Conservation (phyloP, 1,140 invertebrate genomes). For the Psilanteris sp. region DNA sequence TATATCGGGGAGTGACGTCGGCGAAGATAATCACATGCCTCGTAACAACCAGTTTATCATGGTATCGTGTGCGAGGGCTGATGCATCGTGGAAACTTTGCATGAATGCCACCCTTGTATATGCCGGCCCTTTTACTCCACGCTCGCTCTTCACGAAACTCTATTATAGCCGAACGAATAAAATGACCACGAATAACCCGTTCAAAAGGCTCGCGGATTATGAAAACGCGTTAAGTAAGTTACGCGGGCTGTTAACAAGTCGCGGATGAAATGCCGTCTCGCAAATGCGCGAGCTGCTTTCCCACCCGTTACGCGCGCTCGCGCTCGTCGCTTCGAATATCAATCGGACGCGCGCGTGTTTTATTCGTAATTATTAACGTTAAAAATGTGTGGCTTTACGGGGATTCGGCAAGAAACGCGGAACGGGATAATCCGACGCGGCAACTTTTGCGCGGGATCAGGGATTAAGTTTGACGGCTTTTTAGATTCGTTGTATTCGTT, state of each 20-base stretch:
- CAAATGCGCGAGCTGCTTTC: too few relatives aligned
- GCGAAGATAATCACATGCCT: constrained; percentile 73
- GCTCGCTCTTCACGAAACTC: constrained; percentile 46
- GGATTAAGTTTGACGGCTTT: too few relatives aligned
- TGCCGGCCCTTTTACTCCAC: constrained; percentile 42
- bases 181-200: constrained; percentile 15
- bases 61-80: constrained; percentile 68
- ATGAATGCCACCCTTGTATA: constrained; percentile 62
- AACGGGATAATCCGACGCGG: too few relatives aligned
- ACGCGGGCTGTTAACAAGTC: constrained; percentile 12
- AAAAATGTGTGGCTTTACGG: too few relatives aligned
- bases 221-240: constrained; percentile 28
- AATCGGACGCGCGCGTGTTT: too few relatives aligned
- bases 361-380: too few relatives aligned
- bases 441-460: too few relatives aligned
- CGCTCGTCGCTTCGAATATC: too few relatives aligned
- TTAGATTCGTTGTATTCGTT: too few relatives aligned
- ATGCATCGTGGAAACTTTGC: constrained; percentile 70
- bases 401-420: too few relatives aligned
- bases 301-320: too few relatives aligned
- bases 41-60: constrained; percentile 73
- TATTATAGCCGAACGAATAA: constrained; percentile 36
- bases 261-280: not conserved
- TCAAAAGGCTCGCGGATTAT: constrained; percentile 2
- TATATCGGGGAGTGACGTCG: constrained; percentile 71